Evolutionary conservation across 1,140 invertebrate species (phyloP).

Genomic region (Brachionus plicatilis): DNA sequence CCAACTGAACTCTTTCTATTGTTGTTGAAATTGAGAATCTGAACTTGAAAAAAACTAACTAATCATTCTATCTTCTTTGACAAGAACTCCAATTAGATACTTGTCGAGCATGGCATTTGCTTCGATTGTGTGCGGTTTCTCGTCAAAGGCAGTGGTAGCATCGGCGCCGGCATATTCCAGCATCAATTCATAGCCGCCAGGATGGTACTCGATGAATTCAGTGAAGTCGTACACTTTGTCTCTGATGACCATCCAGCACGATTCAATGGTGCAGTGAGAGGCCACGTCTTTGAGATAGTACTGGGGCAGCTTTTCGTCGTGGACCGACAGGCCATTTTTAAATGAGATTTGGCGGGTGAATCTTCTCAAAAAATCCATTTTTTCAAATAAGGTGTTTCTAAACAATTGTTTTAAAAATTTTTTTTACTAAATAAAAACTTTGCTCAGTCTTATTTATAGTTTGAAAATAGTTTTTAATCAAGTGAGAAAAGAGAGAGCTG

Average conservation of each 20-base stretch:
- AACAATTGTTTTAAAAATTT: neutral
- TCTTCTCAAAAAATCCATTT: slow-evolving; percentile 39
- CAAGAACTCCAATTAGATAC: slow-evolving; percentile 24
- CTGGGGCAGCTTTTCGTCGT: slow-evolving; percentile 1
- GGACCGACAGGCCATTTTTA: neutral
- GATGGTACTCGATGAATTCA: slow-evolving; percentile 63
- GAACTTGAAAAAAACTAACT: neutral
- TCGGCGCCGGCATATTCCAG: slow-evolving; percentile 79
- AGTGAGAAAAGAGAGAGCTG: neutral
- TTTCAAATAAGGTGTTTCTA: neutral
- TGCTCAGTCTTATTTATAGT: slow-evolving; percentile 29
- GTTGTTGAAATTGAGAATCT: neutral
- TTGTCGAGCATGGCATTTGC: slow-evolving; percentile 17
- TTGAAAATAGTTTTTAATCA: slow-evolving; percentile 10
- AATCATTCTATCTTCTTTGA: slow-evolving; percentile 34
- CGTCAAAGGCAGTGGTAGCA: slow-evolving; percentile 48
- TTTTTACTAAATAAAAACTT: neutral
- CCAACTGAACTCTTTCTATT: neutral
- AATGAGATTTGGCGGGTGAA: slow-evolving; percentile 21
- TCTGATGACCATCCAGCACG: slow-evolving; percentile 49
- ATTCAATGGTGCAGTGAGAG: slow-evolving; percentile 44
- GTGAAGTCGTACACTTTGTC: slow-evolving; percentile 50
- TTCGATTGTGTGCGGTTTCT: slow-evolving; percentile 37
- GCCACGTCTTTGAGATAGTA: slow-evolving; percentile 45
- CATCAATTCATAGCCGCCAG: slow-evolving; percentile 75